Evolutionary conservation across 2,888 invertebrate species (phyloP), one percentile per base, ranked within the genome.

Genomic region (Alsophila aescularia): DNA sequence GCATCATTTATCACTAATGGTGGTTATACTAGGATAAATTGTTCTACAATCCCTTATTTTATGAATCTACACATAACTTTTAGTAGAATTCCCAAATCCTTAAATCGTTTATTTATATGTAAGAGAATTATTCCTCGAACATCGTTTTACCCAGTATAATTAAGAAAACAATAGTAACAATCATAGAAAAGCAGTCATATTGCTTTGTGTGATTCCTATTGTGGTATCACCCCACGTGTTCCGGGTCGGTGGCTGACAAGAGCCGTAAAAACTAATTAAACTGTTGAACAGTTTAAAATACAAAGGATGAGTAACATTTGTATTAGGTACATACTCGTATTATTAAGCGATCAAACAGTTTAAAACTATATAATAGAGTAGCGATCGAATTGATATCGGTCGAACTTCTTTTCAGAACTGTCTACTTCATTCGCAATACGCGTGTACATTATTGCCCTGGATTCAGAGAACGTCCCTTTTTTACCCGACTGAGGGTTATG

Each of bases 231-330:
- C 52, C 56, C 49, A 65, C 52, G 49, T 58, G 65, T 61, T 61
- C 50, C 59, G 58, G 51, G 21, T 37, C 60, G 60, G 21, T 62
- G 57, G 60, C 55, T 51, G 49, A 48, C 51, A 50, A 42, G 42
- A 43, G 42, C 52, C 64, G 72, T 76, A 76, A 77, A 76, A 77
- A 75, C 71, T 74, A 77, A 77, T 77, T 76, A 75, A 77, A 75
- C 44, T 51, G 43, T 31, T 29, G 12, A 42, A 53, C 50, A 56
- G 50, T 45, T 55, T 45, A 45, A 35, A 64, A 65, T 58, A 73
- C 70, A 77, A 75, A 77, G 74, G 74, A 71, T 66, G 63, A 49
- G 60, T 56, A 55, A 66, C 61, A 61, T 8, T 12, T 35, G 14
- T 65, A 60, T 62, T 65, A 72, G 58, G 34, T 24, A 8, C 34